Evolutionary conservation across 2,113 vertebrate species (phyloP), one percentile per base, ranked within the genome.

Genomic region (Passer montanus): DNA sequence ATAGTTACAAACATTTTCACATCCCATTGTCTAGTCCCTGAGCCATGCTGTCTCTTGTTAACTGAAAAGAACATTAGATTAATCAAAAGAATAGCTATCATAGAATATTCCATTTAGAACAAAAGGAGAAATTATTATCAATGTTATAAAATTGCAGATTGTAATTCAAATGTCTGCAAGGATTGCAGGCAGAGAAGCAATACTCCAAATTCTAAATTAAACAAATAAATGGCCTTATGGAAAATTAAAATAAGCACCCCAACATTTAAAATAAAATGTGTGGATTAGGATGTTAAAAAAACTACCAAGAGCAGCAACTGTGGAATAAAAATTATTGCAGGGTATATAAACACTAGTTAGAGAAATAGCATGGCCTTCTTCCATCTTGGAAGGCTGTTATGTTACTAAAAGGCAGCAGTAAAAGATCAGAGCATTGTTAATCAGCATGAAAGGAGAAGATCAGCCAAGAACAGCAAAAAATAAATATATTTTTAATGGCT

Each of bases 351-450:
- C 74, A 87, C 53, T 50, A 80, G 67, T 39, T 43, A 89, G 94
- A 94, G 88, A 84, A 96, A 88, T 69, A 96, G 66, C 87, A 63
- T 94, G 90, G 84, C 89, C 82, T 75, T 63, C 77, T 93, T 89
- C 86, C 79, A 94, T 94, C 64, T 94, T 95, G 91, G 94, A 96
- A 97, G 76, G 31, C 52, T 93, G 44, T 90, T 95, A 49, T 41
- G 53, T 92, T 89, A 93, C 89, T 93, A 85, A 96, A 95, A 91
- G 75, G 91, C 89, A 97, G 84, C 81, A 66, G 72, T 95, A 94
- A 96, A 94, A 89, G 87, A 89, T 96, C 91, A 94, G 90, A 96
- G 84, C 72, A 88, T 90, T 92, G 90, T 93, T 95, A 92, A 91
- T 94, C 93, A 94, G 84, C 95, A 93, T 95, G 87, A 95, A 95